Percentiles rank a stretch among this genome's conserved stretches.
These are phyloP conservation scores for Drosophila quasianomalipes DNA, from an alignment of 2,888 invertebrate species.

Conservation along the genomic window DNA sequence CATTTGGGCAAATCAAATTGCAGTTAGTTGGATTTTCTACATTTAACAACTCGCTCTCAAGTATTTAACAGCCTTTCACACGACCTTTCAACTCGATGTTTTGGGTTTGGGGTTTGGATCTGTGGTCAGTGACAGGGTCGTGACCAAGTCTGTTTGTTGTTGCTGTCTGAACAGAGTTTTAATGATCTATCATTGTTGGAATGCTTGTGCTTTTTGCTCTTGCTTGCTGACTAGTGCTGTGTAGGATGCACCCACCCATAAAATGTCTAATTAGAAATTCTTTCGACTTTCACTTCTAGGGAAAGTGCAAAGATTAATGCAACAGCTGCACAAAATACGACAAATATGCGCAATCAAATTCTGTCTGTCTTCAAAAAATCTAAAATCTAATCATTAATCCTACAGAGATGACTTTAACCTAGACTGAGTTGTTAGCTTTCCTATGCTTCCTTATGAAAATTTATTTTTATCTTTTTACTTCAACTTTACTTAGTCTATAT, in stretches of 20 bases:
- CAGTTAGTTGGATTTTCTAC: constrained; percentile 14
- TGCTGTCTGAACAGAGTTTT: constrained; percentile 46
- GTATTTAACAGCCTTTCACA: constrained; percentile 65
- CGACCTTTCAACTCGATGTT: constrained; percentile 63
- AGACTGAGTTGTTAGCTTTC: neutral
- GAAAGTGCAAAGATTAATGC: constrained; percentile 44
- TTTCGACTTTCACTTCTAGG: constrained; percentile 50
- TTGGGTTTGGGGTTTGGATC: constrained; percentile 2
- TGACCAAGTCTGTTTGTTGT: constrained; percentile 27
- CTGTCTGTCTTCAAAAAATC: neutral
- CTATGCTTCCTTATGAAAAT: too few species aligned
- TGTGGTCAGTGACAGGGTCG: constrained; percentile 43
- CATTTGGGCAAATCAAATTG: constrained; percentile 42
- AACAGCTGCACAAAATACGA: neutral
- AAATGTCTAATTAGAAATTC: constrained; percentile 37
- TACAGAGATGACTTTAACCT: neutral
- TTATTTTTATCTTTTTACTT: neutral
- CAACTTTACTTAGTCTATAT: neutral
- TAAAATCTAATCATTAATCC: neutral
- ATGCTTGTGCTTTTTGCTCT: constrained; percentile 23
- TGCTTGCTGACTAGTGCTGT: constrained; percentile 7
- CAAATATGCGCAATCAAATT: neutral
- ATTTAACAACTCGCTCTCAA: constrained; percentile 12
- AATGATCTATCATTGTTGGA: constrained; percentile 76
- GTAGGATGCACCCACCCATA: constrained; percentile 34